Conservation (phyloP, 2,888 invertebrate genomes). For the Caenorhabditis becei region DNA sequence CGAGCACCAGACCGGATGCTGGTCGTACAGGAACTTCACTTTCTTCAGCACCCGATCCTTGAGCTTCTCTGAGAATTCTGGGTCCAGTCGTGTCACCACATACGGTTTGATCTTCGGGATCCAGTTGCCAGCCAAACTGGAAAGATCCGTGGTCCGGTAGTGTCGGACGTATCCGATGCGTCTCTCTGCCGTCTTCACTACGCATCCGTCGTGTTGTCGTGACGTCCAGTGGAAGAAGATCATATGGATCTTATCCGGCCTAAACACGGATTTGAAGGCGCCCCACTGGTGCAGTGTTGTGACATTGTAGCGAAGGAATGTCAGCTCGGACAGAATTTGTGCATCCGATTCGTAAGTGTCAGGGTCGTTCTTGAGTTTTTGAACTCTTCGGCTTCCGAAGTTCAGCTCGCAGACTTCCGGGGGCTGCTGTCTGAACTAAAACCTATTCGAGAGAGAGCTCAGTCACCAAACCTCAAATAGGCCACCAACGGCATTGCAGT, state of each 20-base stretch:
- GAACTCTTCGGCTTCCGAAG: slow-evolving; percentile 34
- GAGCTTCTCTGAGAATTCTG: slow-evolving; percentile 13
- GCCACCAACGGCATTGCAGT: slow-evolving; percentile 31
- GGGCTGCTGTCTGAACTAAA: slow-evolving; percentile 5
- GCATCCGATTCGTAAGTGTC: neutral
- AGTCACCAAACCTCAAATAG: slow-evolving; percentile 16
- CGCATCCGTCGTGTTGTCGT: slow-evolving; percentile 32
- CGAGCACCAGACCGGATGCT: slow-evolving; percentile 28
- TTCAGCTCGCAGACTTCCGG: slow-evolving; percentile 30
- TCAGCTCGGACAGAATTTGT: slow-evolving; percentile 9
- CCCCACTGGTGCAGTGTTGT: slow-evolving; percentile 20
- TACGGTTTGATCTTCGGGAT: slow-evolving; percentile 28
- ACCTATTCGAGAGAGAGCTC: too few species aligned
- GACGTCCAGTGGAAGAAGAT: slow-evolving; percentile 37
- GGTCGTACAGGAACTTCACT: slow-evolving; percentile 33
- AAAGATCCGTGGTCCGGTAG: slow-evolving; percentile 18
- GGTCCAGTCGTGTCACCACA: slow-evolving; percentile 19
- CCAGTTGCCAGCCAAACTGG: slow-evolving; percentile 24
- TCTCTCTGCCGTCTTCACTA: slow-evolving; percentile 16
- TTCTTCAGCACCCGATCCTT: slow-evolving; percentile 15
- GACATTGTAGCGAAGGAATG: slow-evolving; percentile 28
- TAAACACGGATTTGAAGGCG: slow-evolving; percentile 31
- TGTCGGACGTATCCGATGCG: slow-evolving; percentile 32
- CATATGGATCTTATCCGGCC: slow-evolving; percentile 31
- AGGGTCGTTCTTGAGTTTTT: slow-evolving; percentile 10